Evolutionary conservation across 2,113 vertebrate species (phyloP).

Genomic region (Pangasianodon hypophthalmus): DNA sequence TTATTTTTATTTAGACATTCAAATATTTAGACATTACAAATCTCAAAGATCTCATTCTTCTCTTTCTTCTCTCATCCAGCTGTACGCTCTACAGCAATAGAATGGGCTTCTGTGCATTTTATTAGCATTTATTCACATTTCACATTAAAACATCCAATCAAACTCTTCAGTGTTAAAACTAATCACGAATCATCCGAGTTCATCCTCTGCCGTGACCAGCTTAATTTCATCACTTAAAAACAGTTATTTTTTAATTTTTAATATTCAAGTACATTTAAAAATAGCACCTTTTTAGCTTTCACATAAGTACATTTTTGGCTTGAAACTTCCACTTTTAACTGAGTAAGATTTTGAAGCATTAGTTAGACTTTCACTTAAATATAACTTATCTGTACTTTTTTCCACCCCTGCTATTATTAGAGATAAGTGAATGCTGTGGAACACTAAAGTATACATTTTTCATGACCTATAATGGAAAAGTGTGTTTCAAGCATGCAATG

Average conservation of each 20-base stretch:
- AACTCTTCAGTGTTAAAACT: background rate
- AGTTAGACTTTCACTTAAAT: background rate
- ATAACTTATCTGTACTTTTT: background rate
- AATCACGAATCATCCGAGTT: background rate
- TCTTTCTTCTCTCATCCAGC: background rate
- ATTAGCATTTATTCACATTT: background rate
- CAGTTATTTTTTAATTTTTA: background rate
- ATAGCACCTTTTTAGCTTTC: background rate
- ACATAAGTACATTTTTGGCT: background rate
- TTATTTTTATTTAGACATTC: background rate
- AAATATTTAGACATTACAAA: background rate
- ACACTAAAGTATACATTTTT: background rate
- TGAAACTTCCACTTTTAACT: too few species aligned
- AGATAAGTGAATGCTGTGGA: background rate
- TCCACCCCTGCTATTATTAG: background rate
- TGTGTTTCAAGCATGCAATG: background rate
- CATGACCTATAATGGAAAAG: background rate
- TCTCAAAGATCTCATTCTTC: background rate
- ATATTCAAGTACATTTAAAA: background rate
- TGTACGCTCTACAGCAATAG: background rate
- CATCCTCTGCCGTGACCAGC: background rate
- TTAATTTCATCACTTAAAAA: background rate
- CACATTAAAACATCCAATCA: background rate
- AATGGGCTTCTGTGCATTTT: background rate
- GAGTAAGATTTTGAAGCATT: background rate